Conservation (phyloP, 2,113 vertebrate genomes). For the Ciconia maguari region DNA sequence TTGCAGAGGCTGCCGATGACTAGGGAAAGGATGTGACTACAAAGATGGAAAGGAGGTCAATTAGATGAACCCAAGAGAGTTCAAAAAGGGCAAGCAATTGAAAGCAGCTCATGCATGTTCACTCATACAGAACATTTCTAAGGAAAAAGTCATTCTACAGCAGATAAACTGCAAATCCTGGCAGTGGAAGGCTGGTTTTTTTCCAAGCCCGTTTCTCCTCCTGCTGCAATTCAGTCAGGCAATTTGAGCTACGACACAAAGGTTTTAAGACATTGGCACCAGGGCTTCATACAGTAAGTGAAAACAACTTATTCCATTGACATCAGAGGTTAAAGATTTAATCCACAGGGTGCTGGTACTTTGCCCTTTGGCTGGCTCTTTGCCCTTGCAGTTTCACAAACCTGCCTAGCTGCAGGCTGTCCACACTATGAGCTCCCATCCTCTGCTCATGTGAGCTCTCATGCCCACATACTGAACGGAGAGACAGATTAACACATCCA, state of each 20-base stretch:
- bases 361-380: too few species aligned
- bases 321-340: background rate
- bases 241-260: background rate
- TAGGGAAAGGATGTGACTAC: background rate
- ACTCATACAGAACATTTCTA: background rate
- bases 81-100: background rate
- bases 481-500: background rate
- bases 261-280: background rate
- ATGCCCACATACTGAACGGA: rapidly evolving
- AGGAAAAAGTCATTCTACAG: background rate
- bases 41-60: background rate
- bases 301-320: background rate
- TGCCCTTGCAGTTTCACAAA: background rate
- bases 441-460: background rate
- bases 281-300: background rate
- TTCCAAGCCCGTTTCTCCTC: background rate
- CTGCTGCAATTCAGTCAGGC: background rate
- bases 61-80: background rate
- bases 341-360: background rate
- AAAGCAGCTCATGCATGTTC: background rate
- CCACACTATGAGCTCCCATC: rapidly evolving
- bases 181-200: background rate
- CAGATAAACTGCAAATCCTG: background rate
- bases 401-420: background rate
- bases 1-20: background rate